Percentiles rank a stretch among this genome's conserved stretches.
Conservation (phyloP, 2,113 vertebrate genomes). For the Calonectris borealis region DNA sequence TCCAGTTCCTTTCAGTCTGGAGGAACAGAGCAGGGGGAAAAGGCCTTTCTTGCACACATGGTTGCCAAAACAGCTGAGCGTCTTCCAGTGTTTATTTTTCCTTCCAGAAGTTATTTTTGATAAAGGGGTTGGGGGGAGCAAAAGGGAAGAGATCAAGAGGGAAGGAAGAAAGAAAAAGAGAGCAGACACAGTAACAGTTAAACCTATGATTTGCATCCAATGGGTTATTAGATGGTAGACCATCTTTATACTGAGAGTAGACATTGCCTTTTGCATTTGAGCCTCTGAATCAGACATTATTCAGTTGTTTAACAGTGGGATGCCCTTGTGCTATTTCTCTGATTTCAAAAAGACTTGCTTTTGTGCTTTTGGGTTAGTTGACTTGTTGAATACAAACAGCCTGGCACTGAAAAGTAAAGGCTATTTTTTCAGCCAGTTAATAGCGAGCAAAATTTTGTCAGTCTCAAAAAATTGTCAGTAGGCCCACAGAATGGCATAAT, state of each 20-base stretch:
- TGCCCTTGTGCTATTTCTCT: not conserved
- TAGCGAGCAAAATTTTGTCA: not conserved
- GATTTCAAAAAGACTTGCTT: not conserved
- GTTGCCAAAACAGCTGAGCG: conserved; percentile 17
- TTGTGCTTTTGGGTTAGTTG: not conserved
- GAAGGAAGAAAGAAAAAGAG: not conserved
- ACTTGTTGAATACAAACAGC: not conserved
- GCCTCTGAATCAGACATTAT: not conserved
- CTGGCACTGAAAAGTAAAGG: conserved; percentile 33
- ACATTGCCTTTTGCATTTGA: not conserved
- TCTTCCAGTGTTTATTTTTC: conserved; percentile 61
- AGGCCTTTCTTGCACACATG: conserved; percentile 50
- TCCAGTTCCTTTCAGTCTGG: conserved; percentile 58
- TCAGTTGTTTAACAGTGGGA: not conserved
- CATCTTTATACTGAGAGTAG: not conserved
- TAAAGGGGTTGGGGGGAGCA: not conserved
- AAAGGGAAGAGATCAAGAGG: not conserved
- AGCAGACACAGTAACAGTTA: not conserved
- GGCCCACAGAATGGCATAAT: not conserved
- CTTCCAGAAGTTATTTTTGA: conserved; percentile 38
- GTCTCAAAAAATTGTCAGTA: not conserved
- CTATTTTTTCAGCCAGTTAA: not conserved
- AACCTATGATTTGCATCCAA: not conserved
- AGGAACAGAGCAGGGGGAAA: conserved; percentile 35
- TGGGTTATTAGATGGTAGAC: not conserved